A percentile compares a stretch with the other conserved stretches of the same genome.
These are phyloP conservation scores for Ephydatia muelleri DNA, from an alignment of 37 sponge, comb jelly and placozoan genomes.

Conservation along the genomic window DNA sequence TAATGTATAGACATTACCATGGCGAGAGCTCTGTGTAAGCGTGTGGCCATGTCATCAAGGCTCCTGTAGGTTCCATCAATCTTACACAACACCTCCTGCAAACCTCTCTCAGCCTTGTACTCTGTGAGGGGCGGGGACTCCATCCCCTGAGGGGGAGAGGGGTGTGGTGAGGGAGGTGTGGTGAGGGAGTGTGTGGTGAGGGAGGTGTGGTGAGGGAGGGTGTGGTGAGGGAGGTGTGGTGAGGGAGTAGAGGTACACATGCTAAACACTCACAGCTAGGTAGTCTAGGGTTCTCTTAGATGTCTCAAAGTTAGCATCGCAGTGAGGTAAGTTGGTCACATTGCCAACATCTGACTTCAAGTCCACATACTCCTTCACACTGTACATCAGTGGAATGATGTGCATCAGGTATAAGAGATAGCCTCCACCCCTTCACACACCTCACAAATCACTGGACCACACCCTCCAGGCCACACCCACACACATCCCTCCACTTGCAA, in stretches of 20 bases:
- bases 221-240: neutral
- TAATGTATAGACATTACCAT: conserved; percentile 30
- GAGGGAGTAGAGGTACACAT: neutral
- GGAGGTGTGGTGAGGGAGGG: neutral
- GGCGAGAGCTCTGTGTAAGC: conserved; percentile 64
- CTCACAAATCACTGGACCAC: no score
- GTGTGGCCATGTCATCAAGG: conserved; percentile 69
- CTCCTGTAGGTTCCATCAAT: conserved; percentile 28
- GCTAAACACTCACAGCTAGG: conserved; percentile 35
- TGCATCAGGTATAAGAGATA: no score
- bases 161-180: neutral
- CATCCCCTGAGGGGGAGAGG: conserved; percentile 51
- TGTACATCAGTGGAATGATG: conserved; percentile 6
- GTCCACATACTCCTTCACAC: conserved; percentile 61
- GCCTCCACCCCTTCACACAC: no score
- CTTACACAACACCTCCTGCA: conserved; percentile 54
- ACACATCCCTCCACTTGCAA: no score
- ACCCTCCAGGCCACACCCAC: no score
- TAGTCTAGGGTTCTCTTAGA: conserved; percentile 50
- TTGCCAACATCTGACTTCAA: conserved; percentile 37
- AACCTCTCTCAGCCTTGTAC: conserved; percentile 65
- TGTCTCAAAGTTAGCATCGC: conserved; percentile 41
- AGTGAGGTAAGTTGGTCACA: conserved; percentile 44
- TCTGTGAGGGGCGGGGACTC: conserved; percentile 31
- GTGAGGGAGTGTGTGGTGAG: neutral